phyloP scores from a whole-genome alignment of 2,797 vertebrate species.

The Coilia nasus region DNA sequence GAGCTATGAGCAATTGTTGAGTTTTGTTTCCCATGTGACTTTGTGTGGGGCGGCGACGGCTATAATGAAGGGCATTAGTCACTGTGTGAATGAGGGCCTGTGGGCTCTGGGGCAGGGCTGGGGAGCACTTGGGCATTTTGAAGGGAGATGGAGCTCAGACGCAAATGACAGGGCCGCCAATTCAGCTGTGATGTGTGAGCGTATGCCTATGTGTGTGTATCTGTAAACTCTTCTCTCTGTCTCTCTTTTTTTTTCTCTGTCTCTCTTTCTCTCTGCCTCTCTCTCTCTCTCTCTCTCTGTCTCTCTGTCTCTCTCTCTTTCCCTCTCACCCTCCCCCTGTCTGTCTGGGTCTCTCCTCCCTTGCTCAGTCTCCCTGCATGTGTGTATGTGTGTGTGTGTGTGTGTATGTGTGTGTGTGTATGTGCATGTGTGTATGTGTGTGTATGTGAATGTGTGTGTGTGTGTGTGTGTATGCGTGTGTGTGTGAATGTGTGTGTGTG shows the following conservation, averaged over 20 bases:
- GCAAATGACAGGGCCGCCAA: background rate
- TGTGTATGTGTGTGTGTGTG: background rate
- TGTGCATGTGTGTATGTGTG: background rate
- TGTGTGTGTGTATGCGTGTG: background rate
- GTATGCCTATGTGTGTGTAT: slow-evolving; percentile 27
- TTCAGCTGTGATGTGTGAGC: background rate
- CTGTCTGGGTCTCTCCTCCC: no score
- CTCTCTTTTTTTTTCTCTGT: no score
- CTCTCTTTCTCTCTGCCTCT: no score
- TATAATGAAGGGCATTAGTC: background rate
- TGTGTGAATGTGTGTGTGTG: background rate
- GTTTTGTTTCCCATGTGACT: slow-evolving; percentile 29
- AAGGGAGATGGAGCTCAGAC: background rate
- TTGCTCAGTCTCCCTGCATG: slow-evolving; percentile 32
- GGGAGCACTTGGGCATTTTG: background rate
- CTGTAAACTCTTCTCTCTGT: no score
- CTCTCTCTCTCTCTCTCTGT: no score
- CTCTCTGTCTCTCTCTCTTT: no score
- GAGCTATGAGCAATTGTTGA: slow-evolving; percentile 5
- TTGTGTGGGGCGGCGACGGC: background rate
- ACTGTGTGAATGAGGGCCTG: background rate
- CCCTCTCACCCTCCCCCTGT: no score
- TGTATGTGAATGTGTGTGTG: background rate
- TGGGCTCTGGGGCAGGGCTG: background rate
- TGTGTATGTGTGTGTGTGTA: slow-evolving; percentile 8